A percentile compares a stretch with the other conserved stretches of the same genome.
Evolutionary conservation across 2,113 vertebrate species (phyloP).

Genomic region (Passer montanus): DNA sequence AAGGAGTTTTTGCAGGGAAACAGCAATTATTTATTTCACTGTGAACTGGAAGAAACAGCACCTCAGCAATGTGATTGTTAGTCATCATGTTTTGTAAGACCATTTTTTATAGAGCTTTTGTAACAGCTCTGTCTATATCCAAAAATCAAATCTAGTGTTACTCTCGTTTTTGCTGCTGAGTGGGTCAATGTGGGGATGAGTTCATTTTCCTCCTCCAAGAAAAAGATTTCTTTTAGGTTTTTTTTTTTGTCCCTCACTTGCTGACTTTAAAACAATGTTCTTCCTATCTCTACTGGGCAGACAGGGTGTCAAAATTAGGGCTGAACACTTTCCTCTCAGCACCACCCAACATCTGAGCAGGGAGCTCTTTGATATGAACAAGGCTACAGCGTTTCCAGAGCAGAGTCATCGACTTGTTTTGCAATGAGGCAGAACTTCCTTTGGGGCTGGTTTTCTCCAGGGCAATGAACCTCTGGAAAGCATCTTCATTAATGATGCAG

Average conservation of each 20-base stretch:
- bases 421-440: not conserved
- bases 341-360: not conserved
- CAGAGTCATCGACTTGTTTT: not conserved
- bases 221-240: not conserved
- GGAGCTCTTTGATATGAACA: not conserved
- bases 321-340: not conserved
- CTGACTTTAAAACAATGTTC: not conserved
- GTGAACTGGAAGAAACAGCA: not conserved
- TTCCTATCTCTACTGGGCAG: not conserved
- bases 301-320: not conserved
- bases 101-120: constrained; percentile 24
- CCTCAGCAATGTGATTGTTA: constrained; percentile 54
- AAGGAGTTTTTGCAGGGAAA: not conserved
- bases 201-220: not conserved
- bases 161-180: not conserved
- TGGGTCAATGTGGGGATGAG: not conserved
- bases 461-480: not conserved
- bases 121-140: not conserved
- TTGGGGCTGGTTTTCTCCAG: not conserved
- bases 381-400: not conserved
- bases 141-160: not conserved
- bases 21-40: constrained; percentile 1
- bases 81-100: constrained; percentile 40
- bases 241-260: fast-evolving
- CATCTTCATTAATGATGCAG: not conserved